Evolutionary conservation across 2,113 vertebrate genomes (phyloP), one percentile per base, ranked within the genome.

Genomic region (Nerophis lumbriciformis): DNA sequence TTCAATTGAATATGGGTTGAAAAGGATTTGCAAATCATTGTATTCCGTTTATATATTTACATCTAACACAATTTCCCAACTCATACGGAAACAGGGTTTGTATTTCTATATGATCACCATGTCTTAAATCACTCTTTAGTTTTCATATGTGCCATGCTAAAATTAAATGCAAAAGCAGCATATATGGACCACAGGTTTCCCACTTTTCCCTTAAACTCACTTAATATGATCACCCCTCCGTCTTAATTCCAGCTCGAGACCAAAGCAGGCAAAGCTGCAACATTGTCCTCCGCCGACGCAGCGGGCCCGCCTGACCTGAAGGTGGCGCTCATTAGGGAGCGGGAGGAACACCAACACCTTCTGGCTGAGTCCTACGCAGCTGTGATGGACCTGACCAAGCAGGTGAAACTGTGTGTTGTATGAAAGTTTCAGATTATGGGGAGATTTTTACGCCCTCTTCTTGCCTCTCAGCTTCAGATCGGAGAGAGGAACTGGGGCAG

Each of bases 361-460:
- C 89, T 99, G 61, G 95, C 96, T 0, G 97, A 99, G 76, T 98
- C 96, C 14, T 98, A 99, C 55, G 92, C 93, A 0, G 95, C 95
- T 0, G 95, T 98, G 76, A 97, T 99, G 97, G 97, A 98, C 81
- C 89, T 98, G 53, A 98, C 95, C 0, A 94, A 95, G 79, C 95
- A 97, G 89, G 92, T 99, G 39, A 6, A 8, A 16, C 19, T 21
- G 8, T 60, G 28, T 53, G 15, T 11, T 6, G 3, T 48, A 8
- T 6, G 3, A 37, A 2, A 48, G 21, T 39, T 38, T 56, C 16
- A 9, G 37, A 42, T n/a, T 16, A 11, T 42, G 37, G 28, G 6
- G 5, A 5, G 14, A 38, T 16, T 13, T 28, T 21, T 3, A 16
- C n/a, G 36, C n/a, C 16, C 5, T 65, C 37, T 50, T 63, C 14